Percentiles rank a stretch among this genome's conserved stretches.
These are phyloP conservation scores for Netelia melanura DNA, from an alignment of 2,888 invertebrate species.

Conservation along the genomic window DNA sequence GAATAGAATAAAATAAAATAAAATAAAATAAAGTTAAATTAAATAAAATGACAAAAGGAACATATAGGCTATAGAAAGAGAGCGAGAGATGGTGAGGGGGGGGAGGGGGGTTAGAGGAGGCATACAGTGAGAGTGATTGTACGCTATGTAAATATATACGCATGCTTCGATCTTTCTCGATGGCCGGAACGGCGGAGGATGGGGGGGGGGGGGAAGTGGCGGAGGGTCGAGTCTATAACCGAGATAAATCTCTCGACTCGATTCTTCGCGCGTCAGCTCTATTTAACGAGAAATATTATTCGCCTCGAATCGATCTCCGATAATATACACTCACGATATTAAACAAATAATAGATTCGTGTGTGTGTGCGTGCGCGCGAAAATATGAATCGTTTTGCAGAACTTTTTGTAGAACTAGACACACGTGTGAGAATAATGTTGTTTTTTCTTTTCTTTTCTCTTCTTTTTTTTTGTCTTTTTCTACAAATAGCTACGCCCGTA, in stretches of 20 bases:
- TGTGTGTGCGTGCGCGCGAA: no score
- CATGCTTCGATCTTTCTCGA: constrained; percentile 47
- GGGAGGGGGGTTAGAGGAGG: constrained; percentile 5
- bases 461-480: no score
- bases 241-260: constrained; percentile 43
- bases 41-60: no score
- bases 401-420: no score
- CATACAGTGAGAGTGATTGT: constrained; percentile 55
- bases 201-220: no score
- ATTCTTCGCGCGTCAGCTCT: constrained; percentile 27
- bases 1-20: no score
- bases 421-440: no score
- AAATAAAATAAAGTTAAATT: no score
- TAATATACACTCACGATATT: constrained; percentile 7
- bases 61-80: neutral
- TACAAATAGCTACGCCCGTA: no score
- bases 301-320: constrained; percentile 49
- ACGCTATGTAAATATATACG: constrained; percentile 58
- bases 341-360: neutral
- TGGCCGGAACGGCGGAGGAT: constrained; percentile 24
- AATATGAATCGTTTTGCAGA: no score
- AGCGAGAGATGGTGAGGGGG: constrained; percentile 5
- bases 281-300: constrained; percentile 58
- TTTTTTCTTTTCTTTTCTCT: no score
- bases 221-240: neutral